A percentile compares a stretch with the other conserved stretches of the same genome.
Evolutionary conservation across 1,140 invertebrate genomes (phyloP).

Genomic region (Brachionus koreanus): DNA sequence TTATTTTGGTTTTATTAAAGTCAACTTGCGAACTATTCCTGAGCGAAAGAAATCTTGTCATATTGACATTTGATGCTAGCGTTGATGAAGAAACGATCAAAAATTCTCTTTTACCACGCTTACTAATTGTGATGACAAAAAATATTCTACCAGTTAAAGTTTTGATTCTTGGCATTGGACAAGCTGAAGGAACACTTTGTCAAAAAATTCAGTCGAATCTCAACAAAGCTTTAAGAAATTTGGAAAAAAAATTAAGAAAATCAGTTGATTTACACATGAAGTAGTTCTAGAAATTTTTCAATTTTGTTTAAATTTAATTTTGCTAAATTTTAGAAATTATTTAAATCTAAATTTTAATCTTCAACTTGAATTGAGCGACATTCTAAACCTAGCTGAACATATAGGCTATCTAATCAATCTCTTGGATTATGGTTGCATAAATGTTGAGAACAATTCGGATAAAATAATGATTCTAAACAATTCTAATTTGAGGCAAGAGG

Average conservation of each 20-base stretch:
- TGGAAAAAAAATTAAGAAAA: not conserved
- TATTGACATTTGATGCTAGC: not conserved
- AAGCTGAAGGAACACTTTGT: not conserved
- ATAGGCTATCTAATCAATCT: not conserved
- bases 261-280: not conserved
- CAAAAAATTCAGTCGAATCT: not conserved
- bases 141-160: not conserved
- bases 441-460: not conserved
- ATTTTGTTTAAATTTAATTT: no score
- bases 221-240: not conserved
- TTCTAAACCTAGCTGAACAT: not conserved
- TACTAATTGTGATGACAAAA: not conserved
- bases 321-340: not conserved
- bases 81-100: not conserved
- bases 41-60: not conserved
- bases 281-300: not conserved
- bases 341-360: not conserved
- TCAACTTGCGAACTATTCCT: not conserved
- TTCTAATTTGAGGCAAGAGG: not conserved
- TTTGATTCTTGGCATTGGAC: not conserved
- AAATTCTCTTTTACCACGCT: not conserved
- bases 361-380: slow-evolving; percentile 1
- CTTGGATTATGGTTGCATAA: not conserved
- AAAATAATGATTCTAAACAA: not conserved
- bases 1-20: not conserved